Percentiles rank a stretch among this genome's conserved stretches.
phyloP scores from a whole-genome alignment of 2,888 invertebrate species.

The Microctonus hyperodae region DNA sequence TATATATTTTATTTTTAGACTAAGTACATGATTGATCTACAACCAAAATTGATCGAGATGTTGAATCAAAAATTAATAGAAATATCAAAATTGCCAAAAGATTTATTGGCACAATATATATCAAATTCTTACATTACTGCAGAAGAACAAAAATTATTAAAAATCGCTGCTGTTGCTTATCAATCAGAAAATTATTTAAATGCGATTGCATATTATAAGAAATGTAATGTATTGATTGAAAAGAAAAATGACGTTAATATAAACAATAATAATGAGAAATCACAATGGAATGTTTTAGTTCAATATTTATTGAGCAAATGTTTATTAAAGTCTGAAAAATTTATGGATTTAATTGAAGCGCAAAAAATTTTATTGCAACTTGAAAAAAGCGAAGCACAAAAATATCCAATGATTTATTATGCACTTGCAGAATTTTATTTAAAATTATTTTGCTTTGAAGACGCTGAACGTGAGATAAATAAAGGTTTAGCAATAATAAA shows the following conservation, averaged over 20 bases:
- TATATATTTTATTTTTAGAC: background rate
- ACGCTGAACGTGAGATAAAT: slow-evolving; percentile 38
- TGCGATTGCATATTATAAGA: background rate
- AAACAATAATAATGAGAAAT: background rate
- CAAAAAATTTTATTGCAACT: slow-evolving; percentile 38
- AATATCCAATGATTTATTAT: slow-evolving; percentile 45
- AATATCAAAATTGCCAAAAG: slow-evolving; percentile 32
- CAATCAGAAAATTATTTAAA: background rate
- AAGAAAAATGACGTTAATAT: background rate
- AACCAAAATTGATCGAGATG: background rate
- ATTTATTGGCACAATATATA: background rate
- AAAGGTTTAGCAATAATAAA: slow-evolving; percentile 40
- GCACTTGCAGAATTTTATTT: slow-evolving; percentile 43
- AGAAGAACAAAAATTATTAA: background rate
- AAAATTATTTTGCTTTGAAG: slow-evolving; percentile 47
- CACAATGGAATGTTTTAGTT: background rate
- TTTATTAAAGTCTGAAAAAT: slow-evolving; percentile 8
- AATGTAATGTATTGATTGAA: background rate
- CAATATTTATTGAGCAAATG: slow-evolving; percentile 19
- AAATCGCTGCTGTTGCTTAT: slow-evolving; percentile 10
- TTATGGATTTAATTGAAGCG: slow-evolving; percentile 41
- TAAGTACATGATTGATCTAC: background rate
- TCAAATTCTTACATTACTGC: background rate
- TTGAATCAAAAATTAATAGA: background rate
- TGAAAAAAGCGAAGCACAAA: slow-evolving; percentile 32